Evolutionary conservation across 2,888 invertebrate species (phyloP), one percentile per base, ranked within the genome.

Genomic region (Dascillus cervinus): DNA sequence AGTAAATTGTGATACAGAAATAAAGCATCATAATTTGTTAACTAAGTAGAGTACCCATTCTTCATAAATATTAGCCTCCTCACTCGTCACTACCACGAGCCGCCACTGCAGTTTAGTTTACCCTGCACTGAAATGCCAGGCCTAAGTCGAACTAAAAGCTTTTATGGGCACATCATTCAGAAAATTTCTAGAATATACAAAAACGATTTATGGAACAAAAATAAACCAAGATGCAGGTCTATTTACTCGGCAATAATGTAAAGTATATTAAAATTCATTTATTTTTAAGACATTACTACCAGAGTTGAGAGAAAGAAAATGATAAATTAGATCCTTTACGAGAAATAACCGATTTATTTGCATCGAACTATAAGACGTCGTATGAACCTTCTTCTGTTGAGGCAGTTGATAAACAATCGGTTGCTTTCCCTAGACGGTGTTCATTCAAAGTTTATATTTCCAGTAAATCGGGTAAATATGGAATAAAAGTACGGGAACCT

Each of bases 401-500:
- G 12, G 14, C 25, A 11, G 13, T 12, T 14, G 12, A 13, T 13
- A 4, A 25, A 25, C 25, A 25, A 25, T 12, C 14, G 25, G 25
- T 25, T 25, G 9, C 25, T 25, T 25, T n/a, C n/a, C n/a, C n/a
- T n/a, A n/a, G n/a, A n/a, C 6, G 29, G 15, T 29, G 29, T 29
- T 4, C 11, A 13, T 29, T 22, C 13, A 29, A 22, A 13, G 13
- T 29, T 12, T 29, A 29, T 22, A 28, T 20, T 19, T 21, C 21
- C 8, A 19, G 12, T 20, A 28, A 26, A 26, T 9, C 26, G 6
- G 15, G 27, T 9, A 27, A 29, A 22, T 29, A 13, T 11, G 22
- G 15, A 29, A 29, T 29, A 22, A 29, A 22, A n/a, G 22, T 29
- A 11, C 11, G 29, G 29, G 13, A 21, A 13, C 13, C 11, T 12